Evolutionary conservation across 2,888 invertebrate species (phyloP).

Genomic region (Apamea crenata): DNA sequence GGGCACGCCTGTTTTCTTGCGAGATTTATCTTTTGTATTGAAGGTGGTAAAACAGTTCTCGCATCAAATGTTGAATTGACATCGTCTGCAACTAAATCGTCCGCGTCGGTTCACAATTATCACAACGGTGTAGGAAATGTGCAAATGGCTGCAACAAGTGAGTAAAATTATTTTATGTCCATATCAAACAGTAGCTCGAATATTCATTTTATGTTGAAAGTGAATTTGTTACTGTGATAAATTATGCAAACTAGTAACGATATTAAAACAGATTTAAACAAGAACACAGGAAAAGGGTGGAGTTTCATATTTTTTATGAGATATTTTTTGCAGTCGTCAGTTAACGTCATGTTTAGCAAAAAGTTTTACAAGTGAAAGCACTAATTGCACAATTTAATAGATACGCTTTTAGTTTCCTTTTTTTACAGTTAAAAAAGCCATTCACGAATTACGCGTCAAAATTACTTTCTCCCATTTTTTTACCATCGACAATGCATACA

Average conservation of each 20-base stretch:
- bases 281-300: background rate
- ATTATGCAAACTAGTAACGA: background rate
- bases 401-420: conserved; percentile 23
- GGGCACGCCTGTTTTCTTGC: conserved; percentile 23
- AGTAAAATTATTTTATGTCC: background rate
- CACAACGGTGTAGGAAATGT: background rate
- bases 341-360: background rate
- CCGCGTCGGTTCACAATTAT: background rate
- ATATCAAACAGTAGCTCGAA: background rate
- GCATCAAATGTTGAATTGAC: conserved; percentile 12
- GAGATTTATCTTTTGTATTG: conserved; percentile 21
- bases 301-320: background rate
- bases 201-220: background rate
- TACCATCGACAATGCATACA: background rate
- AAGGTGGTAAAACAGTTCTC: background rate
- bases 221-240: background rate
- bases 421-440: conserved; percentile 4
- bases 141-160: background rate
- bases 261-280: conserved; percentile 19
- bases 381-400: conserved; percentile 31
- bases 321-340: background rate
- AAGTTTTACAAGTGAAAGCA: conserved; percentile 47
- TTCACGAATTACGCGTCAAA: background rate
- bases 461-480: conserved; percentile 35
- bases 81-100: background rate